Evolutionary conservation across 2,113 vertebrate species (phyloP), one percentile per base, ranked within the genome.

Genomic region (Sorex araneus): DNA sequence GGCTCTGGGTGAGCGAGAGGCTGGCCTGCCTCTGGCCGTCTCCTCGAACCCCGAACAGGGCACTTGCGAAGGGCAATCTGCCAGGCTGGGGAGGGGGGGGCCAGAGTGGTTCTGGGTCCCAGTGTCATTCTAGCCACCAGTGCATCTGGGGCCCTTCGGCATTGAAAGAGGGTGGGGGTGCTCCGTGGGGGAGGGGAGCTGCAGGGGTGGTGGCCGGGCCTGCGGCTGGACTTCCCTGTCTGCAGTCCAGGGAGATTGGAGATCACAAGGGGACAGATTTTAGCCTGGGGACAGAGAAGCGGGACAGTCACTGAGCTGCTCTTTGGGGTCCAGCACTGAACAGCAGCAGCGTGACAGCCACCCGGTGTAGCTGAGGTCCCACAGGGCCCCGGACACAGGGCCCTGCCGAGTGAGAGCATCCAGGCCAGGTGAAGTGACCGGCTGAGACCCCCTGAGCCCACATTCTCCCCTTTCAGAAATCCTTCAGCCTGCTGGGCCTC

Each of bases 301-400:
- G n/a, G 64, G 89, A 73, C 91, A 69, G 71, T 95, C 93, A 94
- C 57, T 74, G 84, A 78, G 78, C 36, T 10, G 40, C 43, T 57
- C 9, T 47, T 69, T 32, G 47, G 57, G 43, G 81, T 87, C 74
- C 75, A 69, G 40, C n/a, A 50, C n/a, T 21, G 45, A 84, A 54
- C 12, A 54, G 54, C 13, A 19, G 18, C 54, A 40, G 40, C 4
- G 40, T 40, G 40, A 40, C 40, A 40, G 40, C 7, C 40, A 40
- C 7, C 40, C 40, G 4, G 40, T 40, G 40, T 40, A 7, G 40
- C 40, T 40, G 40, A 40, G 40, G 40, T 40, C 40, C 40, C 54
- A 54, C 13, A 54, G 54, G 18, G 54, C 54, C 18, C 54, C 2
- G 13, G 18, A 54, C 54, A 54, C 4, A 19, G 54, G 11, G 54